Evolutionary conservation across 2,113 vertebrate species (phyloP).

Genomic region (Diglossa brunneiventris): DNA sequence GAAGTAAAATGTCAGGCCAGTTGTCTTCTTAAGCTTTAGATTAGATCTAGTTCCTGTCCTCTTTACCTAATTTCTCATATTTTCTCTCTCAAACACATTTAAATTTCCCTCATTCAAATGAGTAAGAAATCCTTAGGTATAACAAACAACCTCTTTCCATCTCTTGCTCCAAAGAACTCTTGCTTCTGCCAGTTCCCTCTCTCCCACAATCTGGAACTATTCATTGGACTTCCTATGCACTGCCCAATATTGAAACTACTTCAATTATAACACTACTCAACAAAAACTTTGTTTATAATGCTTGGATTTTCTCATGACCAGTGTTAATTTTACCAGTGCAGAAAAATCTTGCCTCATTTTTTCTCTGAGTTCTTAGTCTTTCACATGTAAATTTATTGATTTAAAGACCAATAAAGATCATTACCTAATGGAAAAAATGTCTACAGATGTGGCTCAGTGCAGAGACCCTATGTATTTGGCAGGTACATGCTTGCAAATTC

Average conservation of each 20-base stretch:
- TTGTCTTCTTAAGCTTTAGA: not conserved
- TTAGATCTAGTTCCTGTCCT: not conserved
- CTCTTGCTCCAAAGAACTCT: not conserved
- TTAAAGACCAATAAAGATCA: not conserved
- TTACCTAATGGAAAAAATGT: not conserved
- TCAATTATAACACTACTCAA: not conserved
- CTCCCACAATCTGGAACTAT: not conserved
- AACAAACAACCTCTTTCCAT: not conserved
- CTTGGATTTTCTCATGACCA: not conserved
- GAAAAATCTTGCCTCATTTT: not conserved
- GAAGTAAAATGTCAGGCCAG: not conserved
- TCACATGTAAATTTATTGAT: not conserved
- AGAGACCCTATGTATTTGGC: not conserved
- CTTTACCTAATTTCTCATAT: not conserved
- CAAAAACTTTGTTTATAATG: not conserved
- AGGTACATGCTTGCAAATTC: not conserved
- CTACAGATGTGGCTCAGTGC: not conserved
- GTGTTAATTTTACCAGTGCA: not conserved
- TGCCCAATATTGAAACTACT: not conserved
- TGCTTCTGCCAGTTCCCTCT: not conserved
- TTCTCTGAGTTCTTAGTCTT: not conserved
- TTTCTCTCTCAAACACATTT: not conserved
- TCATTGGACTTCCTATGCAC: not conserved
- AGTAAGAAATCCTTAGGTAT: not conserved
- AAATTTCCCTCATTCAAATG: not conserved